Conservation (phyloP, 2,113 vertebrate species). For the Amazona vittata region DNA sequence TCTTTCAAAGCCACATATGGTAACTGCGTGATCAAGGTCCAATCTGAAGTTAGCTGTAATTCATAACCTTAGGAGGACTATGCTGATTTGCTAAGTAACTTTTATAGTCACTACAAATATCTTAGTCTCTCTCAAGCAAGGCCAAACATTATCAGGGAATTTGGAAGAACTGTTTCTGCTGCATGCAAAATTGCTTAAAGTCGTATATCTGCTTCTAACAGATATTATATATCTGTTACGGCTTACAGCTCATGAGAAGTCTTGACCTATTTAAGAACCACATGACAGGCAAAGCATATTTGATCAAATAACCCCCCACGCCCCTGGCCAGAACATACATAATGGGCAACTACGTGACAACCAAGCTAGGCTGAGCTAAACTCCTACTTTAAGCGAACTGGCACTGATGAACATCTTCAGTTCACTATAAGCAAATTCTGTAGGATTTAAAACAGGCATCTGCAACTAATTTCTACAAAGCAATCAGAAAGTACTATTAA, state of each 20-base stretch:
- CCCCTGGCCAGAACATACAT: neutral
- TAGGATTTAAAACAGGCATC: neutral
- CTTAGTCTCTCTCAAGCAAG: neutral
- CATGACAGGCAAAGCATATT: neutral
- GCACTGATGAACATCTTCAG: neutral
- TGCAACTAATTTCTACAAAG: neutral
- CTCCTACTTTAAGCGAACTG: neutral
- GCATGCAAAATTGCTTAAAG: rapidly evolving
- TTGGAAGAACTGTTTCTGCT: neutral
- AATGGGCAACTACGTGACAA: neutral
- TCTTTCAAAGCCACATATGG: neutral
- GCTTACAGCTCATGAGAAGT: neutral
- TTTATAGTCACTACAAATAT: neutral
- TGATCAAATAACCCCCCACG: neutral
- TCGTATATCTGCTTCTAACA: neutral
- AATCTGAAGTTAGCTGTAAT: neutral
- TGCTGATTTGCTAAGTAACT: neutral
- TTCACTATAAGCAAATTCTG: neutral
- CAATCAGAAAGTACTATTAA: neutral
- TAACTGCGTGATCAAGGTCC: neutral
- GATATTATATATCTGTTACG: neutral
- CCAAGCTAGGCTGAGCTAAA: neutral
- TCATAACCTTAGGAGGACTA: neutral
- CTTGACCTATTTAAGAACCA: neutral
- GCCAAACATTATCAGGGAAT: neutral